phyloP scores from a whole-genome alignment of 2,888 invertebrate genomes.

The Noctua pronuba region DNA sequence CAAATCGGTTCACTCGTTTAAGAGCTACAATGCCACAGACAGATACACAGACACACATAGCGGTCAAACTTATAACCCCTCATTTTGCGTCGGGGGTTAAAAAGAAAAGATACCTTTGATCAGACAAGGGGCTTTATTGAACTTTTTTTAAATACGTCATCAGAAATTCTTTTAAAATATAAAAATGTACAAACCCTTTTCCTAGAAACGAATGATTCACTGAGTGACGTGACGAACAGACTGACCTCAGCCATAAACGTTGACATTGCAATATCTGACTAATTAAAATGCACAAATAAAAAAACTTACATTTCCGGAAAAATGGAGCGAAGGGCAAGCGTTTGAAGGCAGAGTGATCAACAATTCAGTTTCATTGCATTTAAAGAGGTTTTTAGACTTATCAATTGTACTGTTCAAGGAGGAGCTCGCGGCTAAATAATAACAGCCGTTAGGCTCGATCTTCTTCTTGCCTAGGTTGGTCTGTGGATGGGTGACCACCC shows the following conservation, averaged over 20 bases:
- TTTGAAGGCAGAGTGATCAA: background rate
- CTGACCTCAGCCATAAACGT: slow-evolving; percentile 53
- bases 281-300: slow-evolving; percentile 55
- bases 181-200: slow-evolving; percentile 16
- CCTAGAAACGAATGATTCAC: slow-evolving; percentile 56
- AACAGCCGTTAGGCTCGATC: too few species aligned
- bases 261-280: slow-evolving; percentile 62
- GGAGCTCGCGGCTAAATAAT: too few species aligned
- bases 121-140: slow-evolving; percentile 33
- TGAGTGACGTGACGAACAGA: slow-evolving; percentile 28
- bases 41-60: too few species aligned
- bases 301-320: background rate
- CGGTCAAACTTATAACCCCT: too few species aligned
- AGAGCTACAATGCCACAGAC: too few species aligned
- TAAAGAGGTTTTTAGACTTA: background rate
- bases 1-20: too few species aligned
- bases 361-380: background rate
- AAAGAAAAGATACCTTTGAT: background rate
- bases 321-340: background rate
- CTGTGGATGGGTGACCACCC: too few species aligned
- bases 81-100: too few species aligned
- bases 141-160: slow-evolving; percentile 23
- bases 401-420: too few species aligned
- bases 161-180: slow-evolving; percentile 4
- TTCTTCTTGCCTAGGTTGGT: too few species aligned